phyloP scores from a whole-genome alignment of 2,888 invertebrate species.

The Choristoneura rosaceana region DNA sequence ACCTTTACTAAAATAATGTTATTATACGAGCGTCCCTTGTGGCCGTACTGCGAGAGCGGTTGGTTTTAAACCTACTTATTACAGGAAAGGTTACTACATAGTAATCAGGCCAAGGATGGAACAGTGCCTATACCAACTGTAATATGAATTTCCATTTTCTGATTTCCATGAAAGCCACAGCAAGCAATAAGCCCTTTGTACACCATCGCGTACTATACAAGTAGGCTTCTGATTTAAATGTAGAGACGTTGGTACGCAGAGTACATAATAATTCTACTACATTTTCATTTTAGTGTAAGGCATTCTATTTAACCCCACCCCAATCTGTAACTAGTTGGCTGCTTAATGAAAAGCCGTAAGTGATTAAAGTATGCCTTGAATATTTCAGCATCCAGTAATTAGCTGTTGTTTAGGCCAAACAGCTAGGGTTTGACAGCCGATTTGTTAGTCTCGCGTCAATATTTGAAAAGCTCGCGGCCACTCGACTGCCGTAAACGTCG shows the following conservation, averaged over 20 bases:
- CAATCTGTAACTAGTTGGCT: slow-evolving; percentile 10
- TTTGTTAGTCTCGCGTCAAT: slow-evolving; percentile 56
- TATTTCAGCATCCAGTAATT: slow-evolving; percentile 55
- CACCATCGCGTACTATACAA: neutral
- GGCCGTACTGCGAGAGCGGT: slow-evolving; percentile 3
- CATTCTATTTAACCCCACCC: neutral
- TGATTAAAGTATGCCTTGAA: slow-evolving; percentile 43
- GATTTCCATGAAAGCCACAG: neutral
- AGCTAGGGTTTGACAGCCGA: slow-evolving; percentile 50
- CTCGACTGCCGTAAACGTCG: slow-evolving; percentile 44
- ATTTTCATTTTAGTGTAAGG: neutral
- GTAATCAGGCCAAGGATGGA: slow-evolving; percentile 1
- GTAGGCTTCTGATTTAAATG: neutral
- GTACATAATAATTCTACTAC: neutral
- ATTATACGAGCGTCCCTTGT: slow-evolving; percentile 7
- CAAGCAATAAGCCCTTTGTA: slow-evolving; percentile 5
- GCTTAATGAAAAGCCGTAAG: slow-evolving; percentile 13
- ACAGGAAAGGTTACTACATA: neutral
- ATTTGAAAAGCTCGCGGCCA: slow-evolving; percentile 50
- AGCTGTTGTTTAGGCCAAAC: slow-evolving; percentile 53
- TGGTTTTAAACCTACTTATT: slow-evolving; percentile 10
- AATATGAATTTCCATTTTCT: neutral
- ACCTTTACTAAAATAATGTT: neutral
- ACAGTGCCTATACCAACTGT: neutral
- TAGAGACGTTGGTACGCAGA: neutral